Percentiles rank a stretch among this genome's conserved stretches.
phyloP scores from a whole-genome alignment of 2,888 invertebrate species.

The Lasioglossum marginatum region DNA sequence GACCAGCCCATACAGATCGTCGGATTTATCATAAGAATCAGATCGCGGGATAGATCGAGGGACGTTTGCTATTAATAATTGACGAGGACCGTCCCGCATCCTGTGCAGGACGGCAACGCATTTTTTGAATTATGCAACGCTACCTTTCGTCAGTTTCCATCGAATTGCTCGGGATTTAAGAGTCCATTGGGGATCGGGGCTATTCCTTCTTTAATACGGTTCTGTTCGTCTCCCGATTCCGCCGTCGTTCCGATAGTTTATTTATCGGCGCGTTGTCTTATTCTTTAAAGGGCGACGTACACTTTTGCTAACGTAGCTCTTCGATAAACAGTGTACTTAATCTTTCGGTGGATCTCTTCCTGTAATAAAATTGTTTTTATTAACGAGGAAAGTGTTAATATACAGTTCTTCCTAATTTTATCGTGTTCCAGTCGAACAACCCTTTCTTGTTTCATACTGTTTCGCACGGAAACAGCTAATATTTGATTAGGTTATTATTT shows the following conservation, averaged over 20 bases:
- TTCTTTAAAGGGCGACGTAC: background rate
- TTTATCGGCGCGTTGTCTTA: background rate
- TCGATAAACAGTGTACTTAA: background rate
- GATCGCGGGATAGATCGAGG: constrained; percentile 59
- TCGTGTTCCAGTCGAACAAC: constrained; percentile 7
- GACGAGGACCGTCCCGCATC: constrained; percentile 30
- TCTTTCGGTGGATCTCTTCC: too few relatives aligned
- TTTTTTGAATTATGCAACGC: constrained; percentile 60
- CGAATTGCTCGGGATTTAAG: constrained; percentile 64
- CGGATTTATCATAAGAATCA: constrained; percentile 76
- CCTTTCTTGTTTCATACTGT: constrained; percentile 7
- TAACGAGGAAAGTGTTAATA: background rate
- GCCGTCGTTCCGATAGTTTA: constrained; percentile 7
- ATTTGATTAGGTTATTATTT: constrained; percentile 52
- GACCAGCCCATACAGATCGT: constrained; percentile 74
- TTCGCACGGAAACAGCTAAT: constrained; percentile 35
- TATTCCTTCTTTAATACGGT: background rate
- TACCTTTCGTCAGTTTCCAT: constrained; percentile 42
- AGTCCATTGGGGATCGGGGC: constrained; percentile 47
- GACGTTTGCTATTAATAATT: constrained; percentile 64
- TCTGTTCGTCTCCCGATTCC: background rate
- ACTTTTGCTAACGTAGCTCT: background rate
- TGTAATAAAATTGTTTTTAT: too few relatives aligned
- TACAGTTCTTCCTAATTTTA: background rate
- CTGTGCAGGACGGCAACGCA: constrained; percentile 26